phyloP scores from a whole-genome alignment of 2,797 vertebrate species.

The Tragopan temminckii region DNA sequence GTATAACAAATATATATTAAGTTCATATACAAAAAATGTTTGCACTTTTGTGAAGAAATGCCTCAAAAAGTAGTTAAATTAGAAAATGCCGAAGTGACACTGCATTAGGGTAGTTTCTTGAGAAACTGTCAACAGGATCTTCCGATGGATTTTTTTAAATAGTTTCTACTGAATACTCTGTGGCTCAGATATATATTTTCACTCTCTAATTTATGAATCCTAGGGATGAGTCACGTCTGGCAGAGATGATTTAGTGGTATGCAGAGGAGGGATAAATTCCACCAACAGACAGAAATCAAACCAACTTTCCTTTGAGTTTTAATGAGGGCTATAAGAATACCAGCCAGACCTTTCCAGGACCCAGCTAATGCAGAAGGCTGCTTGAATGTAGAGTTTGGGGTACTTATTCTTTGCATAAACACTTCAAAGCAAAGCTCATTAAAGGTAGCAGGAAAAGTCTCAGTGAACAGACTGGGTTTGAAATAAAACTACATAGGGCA shows the following conservation, averaged over 20 bases:
- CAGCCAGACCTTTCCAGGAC: conserved; percentile 10
- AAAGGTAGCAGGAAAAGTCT: background rate
- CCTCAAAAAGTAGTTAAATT: background rate
- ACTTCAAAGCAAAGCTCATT: conserved; percentile 34
- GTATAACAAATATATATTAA: background rate
- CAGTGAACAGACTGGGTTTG: background rate
- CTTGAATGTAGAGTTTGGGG: background rate
- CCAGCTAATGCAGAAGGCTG: conserved; percentile 2
- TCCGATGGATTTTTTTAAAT: background rate
- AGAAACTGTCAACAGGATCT: conserved; percentile 6
- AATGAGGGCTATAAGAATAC: conserved; percentile 28
- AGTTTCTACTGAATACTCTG: background rate
- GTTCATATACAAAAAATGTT: background rate
- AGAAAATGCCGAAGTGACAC: background rate
- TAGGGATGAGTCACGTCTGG: conserved; percentile 65
- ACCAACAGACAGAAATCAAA: conserved; percentile 50
- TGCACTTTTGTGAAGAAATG: background rate
- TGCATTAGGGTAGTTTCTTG: background rate
- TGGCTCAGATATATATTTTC: conserved; percentile 29
- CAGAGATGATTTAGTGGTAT: conserved; percentile 31
- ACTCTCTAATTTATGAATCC: conserved; percentile 51
- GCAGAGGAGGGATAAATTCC: conserved; percentile 54
- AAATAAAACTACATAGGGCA: background rate
- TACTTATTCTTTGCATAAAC: background rate
- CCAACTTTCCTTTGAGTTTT: conserved; percentile 17